Conservation (phyloP, 2,113 vertebrate species). For the Amblyornis subalaris region DNA sequence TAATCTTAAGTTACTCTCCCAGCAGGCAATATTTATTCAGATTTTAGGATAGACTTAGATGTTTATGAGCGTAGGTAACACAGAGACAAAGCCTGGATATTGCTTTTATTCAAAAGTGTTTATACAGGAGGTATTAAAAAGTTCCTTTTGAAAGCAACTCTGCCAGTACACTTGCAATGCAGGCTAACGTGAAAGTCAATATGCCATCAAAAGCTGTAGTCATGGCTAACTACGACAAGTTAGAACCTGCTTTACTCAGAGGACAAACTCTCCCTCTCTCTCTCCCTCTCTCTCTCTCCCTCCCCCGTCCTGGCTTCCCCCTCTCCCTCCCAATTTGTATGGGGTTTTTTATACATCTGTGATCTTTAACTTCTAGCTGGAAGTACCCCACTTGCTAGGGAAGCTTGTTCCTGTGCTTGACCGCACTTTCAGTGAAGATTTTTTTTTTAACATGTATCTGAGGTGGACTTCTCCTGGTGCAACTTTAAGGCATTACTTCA, state of each 20-base stretch:
- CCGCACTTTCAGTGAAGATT: neutral
- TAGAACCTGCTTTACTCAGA: neutral
- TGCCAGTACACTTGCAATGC: neutral
- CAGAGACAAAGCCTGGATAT: neutral
- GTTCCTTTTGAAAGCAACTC: neutral
- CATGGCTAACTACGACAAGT: neutral
- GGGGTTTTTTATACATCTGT: neutral
- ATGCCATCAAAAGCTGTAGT: neutral
- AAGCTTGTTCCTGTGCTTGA: neutral
- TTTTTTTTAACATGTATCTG: neutral
- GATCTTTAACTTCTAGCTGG: neutral
- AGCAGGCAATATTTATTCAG: neutral
- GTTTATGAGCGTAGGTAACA: neutral
- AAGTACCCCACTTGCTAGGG: neutral
- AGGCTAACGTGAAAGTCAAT: neutral
- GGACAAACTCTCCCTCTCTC: neutral
- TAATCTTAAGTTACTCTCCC: neutral
- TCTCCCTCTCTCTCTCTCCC: too few species aligned
- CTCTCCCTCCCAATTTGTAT: fast-evolving
- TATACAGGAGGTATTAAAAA: neutral
- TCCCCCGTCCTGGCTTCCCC: too few species aligned
- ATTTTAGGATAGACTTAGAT: neutral
- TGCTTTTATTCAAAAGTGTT: neutral
- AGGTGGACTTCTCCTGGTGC: neutral
- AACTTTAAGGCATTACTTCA: neutral